Evolutionary conservation across 2,888 invertebrate species (phyloP).

Genomic region (Rutpela maculata): DNA sequence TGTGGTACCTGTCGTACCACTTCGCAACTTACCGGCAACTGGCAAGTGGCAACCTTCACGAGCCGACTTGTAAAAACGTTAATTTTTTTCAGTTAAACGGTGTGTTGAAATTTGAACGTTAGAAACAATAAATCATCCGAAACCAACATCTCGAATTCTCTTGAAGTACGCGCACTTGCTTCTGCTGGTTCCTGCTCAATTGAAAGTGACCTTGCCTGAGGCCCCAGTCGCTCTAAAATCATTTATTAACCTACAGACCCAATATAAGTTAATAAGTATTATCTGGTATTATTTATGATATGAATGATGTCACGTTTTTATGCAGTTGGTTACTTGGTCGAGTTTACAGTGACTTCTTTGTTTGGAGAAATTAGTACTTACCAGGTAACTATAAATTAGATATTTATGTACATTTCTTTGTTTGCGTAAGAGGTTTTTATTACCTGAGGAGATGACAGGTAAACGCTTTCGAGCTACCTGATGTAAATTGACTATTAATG

Average conservation of each 20-base stretch:
- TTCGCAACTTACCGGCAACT: background rate
- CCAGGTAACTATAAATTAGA: conserved; percentile 38
- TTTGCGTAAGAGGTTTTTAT: conserved; percentile 38
- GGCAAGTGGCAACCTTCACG: background rate
- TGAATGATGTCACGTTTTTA: conserved; percentile 1
- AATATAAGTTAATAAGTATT: conserved; percentile 23
- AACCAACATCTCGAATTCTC: conserved; percentile 1
- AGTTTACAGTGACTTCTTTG: conserved; percentile 8
- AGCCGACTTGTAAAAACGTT: background rate
- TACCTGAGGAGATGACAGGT: conserved; percentile 37
- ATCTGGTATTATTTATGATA: conserved; percentile 10
- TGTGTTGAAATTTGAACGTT: conserved; percentile 4
- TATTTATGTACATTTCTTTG: conserved; percentile 36
- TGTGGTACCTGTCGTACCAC: conserved; percentile 1
- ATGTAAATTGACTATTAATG: conserved; percentile 37
- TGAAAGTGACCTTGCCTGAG: conserved; percentile 39
- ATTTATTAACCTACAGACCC: conserved; percentile 39
- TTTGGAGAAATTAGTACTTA: conserved; percentile 26
- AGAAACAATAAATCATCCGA: conserved; percentile 9
- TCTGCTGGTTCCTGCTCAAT: conserved; percentile 25
- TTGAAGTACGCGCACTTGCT: background rate
- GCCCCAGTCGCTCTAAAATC: conserved; percentile 34
- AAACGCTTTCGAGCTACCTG: conserved; percentile 33
- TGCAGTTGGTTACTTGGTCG: background rate
- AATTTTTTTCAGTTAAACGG: conserved; percentile 5